These are phyloP conservation scores for Percina caprodes DNA, from an alignment of 2,113 vertebrate species.

Conservation along the genomic window DNA sequence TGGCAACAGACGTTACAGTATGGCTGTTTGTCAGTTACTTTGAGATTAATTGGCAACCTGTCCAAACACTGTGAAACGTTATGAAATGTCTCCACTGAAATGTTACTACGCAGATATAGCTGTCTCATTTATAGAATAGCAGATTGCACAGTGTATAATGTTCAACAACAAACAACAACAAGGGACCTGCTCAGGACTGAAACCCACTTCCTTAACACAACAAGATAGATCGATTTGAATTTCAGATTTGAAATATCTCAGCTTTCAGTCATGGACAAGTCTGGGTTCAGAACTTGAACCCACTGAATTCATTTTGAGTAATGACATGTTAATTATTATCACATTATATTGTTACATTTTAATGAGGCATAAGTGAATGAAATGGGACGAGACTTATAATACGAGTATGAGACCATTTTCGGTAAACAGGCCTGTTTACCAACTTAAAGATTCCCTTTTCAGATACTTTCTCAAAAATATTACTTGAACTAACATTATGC, in stretches of 20 bases:
- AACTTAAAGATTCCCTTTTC: slow-evolving; percentile 35
- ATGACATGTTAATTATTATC: neutral
- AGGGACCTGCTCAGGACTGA: slow-evolving; percentile 33
- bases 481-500: neutral
- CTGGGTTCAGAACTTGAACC: neutral
- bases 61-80: slow-evolving; percentile 32
- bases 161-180: slow-evolving; percentile 62
- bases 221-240: slow-evolving; percentile 12
- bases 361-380: neutral
- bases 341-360: slow-evolving; percentile 2
- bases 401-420: neutral
- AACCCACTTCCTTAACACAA: neutral
- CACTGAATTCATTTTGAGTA: slow-evolving; percentile 5
- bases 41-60: slow-evolving; percentile 36
- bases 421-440: neutral
- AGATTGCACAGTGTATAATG: slow-evolving; percentile 59
- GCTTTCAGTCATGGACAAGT: slow-evolving; percentile 4
- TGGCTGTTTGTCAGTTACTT: slow-evolving; percentile 27
- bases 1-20: slow-evolving; percentile 24
- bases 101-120: slow-evolving; percentile 49
- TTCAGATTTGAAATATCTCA: slow-evolving; percentile 15
- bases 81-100: slow-evolving; percentile 29
- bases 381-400: neutral
- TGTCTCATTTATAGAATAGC: slow-evolving; percentile 61
- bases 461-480: slow-evolving; percentile 26